Conservation (phyloP, 2,113 vertebrate species). For the Pogonocichla stellata region DNA sequence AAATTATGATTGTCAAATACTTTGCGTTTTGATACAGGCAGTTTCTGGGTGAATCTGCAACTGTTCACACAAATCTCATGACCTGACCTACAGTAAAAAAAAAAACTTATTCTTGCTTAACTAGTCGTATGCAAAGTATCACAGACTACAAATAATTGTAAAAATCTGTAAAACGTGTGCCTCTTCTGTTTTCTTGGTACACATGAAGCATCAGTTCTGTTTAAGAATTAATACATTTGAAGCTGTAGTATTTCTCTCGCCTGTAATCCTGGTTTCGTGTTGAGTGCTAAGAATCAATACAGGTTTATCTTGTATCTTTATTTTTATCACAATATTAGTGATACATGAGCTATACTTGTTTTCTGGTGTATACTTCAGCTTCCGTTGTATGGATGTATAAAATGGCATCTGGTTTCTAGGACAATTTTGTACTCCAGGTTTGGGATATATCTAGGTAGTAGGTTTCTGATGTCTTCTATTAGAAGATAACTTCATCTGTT, state of each 20-base stretch:
- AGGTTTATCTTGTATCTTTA: background rate
- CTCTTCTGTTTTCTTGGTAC: background rate
- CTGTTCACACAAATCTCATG: background rate
- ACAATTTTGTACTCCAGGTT: background rate
- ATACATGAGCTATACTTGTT: background rate
- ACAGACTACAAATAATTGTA: background rate
- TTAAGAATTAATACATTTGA: background rate
- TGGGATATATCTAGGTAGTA: background rate
- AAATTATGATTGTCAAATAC: background rate
- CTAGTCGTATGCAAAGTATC: background rate
- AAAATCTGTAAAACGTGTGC: background rate
- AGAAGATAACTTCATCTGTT: background rate
- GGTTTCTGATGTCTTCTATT: background rate
- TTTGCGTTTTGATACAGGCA: background rate
- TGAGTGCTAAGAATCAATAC: background rate
- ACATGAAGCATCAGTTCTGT: background rate
- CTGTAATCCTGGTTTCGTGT: background rate
- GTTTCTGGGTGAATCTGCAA: background rate
- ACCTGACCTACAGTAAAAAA: background rate
- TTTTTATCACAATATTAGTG: background rate
- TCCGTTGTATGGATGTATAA: background rate
- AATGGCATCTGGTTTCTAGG: background rate
- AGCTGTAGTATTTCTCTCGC: background rate
- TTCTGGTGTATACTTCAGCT: background rate
- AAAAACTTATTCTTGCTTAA: background rate